phyloP scores from a whole-genome alignment of 2,113 vertebrate species.

The Vicugna pacos region DNA sequence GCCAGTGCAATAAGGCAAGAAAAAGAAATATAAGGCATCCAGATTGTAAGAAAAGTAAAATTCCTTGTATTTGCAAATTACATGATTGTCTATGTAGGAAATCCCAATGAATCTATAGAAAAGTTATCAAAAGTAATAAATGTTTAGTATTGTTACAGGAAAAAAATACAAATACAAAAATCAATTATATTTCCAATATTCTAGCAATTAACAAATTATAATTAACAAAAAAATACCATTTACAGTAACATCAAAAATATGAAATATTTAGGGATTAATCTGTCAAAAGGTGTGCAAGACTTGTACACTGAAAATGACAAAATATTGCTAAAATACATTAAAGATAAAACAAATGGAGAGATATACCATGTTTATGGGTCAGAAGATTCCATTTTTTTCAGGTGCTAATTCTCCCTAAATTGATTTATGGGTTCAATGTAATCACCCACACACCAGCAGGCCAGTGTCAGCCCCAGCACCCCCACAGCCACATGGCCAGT shows the following conservation, averaged over 20 bases:
- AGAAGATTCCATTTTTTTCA: not conserved
- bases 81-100: not conserved
- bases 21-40: not conserved
- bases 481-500: not conserved
- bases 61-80: not conserved
- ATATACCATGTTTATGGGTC: not conserved
- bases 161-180: not conserved
- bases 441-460: not conserved
- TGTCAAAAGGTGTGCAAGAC: not conserved
- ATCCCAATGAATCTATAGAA: not conserved
- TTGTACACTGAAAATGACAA: not conserved
- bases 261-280: not conserved
- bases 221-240: conserved; percentile 9
- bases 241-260: conserved; percentile 11
- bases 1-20: not conserved
- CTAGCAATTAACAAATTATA: not conserved
- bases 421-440: not conserved
- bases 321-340: not conserved
- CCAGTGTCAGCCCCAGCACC: not conserved
- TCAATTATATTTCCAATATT: not conserved
- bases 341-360: not conserved
- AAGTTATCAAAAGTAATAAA: not conserved
- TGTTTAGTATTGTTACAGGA: not conserved
- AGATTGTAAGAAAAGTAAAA: not conserved
- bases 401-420: not conserved